These are phyloP conservation scores for Anneissia japonica DNA, from an alignment of 35 echinoderm and acorn worm genomes.

Conservation along the genomic window DNA sequence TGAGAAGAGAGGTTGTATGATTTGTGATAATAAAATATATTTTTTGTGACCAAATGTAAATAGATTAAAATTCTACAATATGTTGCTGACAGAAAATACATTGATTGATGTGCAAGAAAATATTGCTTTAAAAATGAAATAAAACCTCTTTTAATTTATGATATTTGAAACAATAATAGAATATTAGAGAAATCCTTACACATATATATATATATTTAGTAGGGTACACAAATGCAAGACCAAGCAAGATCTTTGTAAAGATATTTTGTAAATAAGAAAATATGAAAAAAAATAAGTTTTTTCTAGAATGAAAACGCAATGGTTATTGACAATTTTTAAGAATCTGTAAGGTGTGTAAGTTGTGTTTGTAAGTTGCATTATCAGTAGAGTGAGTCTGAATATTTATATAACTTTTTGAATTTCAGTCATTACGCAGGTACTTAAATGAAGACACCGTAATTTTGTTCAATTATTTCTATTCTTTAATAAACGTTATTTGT, in stretches of 20 bases:
- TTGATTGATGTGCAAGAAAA: not conserved
- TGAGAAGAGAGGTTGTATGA: not conserved
- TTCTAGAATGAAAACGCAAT: no score
- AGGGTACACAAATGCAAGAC: not conserved
- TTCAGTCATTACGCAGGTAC: no score
- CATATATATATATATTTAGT: not conserved
- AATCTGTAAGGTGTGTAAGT: no score
- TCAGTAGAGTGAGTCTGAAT: no score
- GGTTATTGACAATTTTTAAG: no score
- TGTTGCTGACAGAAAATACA: not conserved
- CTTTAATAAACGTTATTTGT: no score
- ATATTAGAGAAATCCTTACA: not conserved
- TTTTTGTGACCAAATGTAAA: conserved; percentile 2
- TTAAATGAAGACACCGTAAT: no score
- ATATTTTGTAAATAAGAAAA: not conserved
- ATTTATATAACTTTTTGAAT: no score
- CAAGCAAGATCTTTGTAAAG: not conserved
- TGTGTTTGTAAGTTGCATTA: no score
- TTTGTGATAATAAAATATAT: not conserved
- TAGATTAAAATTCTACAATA: not conserved
- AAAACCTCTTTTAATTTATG: no score
- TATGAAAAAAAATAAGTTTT: no score
- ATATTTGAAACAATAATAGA: not conserved
- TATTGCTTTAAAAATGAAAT: not conserved
- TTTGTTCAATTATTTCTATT: no score